Conservation (phyloP, 1,140 invertebrate species). For the Ladona fulva region DNA sequence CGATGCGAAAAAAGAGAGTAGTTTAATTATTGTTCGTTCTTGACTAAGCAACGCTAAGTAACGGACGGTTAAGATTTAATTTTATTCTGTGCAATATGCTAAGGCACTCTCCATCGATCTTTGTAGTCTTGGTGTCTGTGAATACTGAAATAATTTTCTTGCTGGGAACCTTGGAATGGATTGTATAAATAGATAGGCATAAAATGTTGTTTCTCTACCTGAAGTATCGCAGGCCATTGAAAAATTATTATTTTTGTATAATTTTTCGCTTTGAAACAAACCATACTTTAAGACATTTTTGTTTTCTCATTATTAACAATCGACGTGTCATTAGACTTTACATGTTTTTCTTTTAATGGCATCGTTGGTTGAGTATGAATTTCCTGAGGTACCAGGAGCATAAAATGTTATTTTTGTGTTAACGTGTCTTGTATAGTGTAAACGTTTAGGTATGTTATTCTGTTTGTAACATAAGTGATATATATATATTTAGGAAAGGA, state of each 20-base stretch:
- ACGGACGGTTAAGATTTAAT: too few species aligned
- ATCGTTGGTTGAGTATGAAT: not conserved
- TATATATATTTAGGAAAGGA: not conserved
- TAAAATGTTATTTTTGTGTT: not conserved
- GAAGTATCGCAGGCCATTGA: not conserved
- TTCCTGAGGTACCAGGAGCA: not conserved
- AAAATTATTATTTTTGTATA: conserved; percentile 3
- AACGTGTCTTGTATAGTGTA: conserved; percentile 5
- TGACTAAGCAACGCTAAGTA: too few species aligned
- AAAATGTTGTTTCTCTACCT: too few species aligned
- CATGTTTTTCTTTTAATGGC: not conserved
- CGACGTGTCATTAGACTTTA: not conserved
- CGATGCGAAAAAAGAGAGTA: too few species aligned
- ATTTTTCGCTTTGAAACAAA: not conserved
- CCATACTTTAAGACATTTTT: not conserved
- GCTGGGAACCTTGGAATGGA: too few species aligned
- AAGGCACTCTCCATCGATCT: not conserved
- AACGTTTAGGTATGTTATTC: conserved; percentile 7
- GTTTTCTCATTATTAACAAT: conserved; percentile 1
- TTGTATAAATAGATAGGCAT: too few species aligned
- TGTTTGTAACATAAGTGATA: not conserved
- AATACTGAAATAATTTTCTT: not conserved
- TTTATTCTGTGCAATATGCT: too few species aligned
- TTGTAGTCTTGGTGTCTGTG: not conserved
- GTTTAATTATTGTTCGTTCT: too few species aligned